Evolutionary conservation across 2,888 invertebrate genomes (phyloP).

Genomic region (Epinotia brunnichana): DNA sequence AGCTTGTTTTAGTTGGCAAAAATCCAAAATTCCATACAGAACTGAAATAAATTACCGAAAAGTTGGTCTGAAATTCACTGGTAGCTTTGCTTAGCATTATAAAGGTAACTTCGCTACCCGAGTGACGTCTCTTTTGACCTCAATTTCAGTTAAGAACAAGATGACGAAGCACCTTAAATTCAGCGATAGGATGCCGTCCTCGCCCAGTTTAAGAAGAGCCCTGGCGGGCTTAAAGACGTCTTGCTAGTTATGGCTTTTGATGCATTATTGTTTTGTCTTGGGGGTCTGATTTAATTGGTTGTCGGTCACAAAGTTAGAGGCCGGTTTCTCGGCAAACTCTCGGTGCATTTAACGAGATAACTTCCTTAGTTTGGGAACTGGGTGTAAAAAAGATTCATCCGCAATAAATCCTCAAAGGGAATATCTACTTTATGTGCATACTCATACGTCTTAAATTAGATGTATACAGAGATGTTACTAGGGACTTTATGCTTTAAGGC

Average conservation of each 20-base stretch:
- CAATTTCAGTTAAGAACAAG: conserved; percentile 54
- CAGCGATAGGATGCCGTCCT: conserved; percentile 46
- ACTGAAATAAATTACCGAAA: conserved; percentile 21
- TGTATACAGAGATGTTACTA: background rate
- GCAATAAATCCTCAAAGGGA: background rate
- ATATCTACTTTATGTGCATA: background rate
- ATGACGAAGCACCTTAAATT: conserved; percentile 60
- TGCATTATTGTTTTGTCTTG: conserved; percentile 38
- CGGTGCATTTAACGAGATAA: conserved; percentile 78
- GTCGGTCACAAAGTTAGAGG: conserved; percentile 58
- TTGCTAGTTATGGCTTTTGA: conserved; percentile 9
- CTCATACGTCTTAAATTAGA: background rate
- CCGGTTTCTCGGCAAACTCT: conserved; percentile 66
- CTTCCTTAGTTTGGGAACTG: conserved; percentile 61
- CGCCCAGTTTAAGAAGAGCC: conserved; percentile 31
- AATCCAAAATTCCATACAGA: conserved; percentile 8
- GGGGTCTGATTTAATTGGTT: conserved; percentile 55
- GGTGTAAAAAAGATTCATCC: conserved; percentile 7
- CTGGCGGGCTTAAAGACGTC: conserved; percentile 1
- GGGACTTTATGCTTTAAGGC: too few relatives aligned
- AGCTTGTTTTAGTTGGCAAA: conserved; percentile 1
- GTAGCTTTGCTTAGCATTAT: conserved; percentile 31
- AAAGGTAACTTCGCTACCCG: conserved; percentile 27
- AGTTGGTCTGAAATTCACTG: conserved; percentile 15
- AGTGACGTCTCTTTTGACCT: conserved; percentile 46